Evolutionary conservation across 2,797 vertebrate species (phyloP).

Genomic region (Eleutherodactylus coqui): DNA sequence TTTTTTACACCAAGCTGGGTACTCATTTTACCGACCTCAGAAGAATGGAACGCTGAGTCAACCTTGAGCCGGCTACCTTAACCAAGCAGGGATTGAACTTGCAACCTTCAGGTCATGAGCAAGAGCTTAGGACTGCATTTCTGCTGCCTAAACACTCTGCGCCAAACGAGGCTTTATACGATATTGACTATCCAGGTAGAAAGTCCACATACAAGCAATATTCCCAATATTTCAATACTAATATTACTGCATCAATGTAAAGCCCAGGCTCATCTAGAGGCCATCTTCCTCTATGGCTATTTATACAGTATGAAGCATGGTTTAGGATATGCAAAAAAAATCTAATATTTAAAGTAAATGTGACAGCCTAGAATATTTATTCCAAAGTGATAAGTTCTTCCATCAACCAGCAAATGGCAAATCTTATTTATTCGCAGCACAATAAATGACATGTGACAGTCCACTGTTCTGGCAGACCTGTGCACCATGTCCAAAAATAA

Average conservation of each 20-base stretch:
- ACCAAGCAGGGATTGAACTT: too few species aligned
- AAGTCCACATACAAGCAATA: background rate
- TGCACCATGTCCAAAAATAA: slow-evolving; percentile 48
- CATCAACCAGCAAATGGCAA: background rate
- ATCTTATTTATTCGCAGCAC: background rate
- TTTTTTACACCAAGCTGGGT: too few species aligned
- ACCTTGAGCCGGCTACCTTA: too few species aligned
- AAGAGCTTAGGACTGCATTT: too few species aligned
- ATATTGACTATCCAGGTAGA: background rate
- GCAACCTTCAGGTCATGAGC: too few species aligned
- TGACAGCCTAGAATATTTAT: background rate
- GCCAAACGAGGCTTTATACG: too few species aligned
- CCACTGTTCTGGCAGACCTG: slow-evolving; percentile 30
- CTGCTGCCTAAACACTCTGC: too few species aligned
- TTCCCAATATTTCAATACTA: background rate
- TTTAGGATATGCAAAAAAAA: background rate
- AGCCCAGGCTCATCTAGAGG: too few species aligned
- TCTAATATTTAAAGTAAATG: background rate
- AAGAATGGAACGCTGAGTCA: too few species aligned
- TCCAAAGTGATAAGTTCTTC: background rate
- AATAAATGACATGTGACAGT: slow-evolving; percentile 61
- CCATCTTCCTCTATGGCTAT: background rate
- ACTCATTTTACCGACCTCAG: too few species aligned
- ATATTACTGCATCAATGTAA: background rate
- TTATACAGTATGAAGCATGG: background rate